Base-by-base conservation (phyloP, 2,113 vertebrate genomes). In the Chinchilla lanigera region DNA sequence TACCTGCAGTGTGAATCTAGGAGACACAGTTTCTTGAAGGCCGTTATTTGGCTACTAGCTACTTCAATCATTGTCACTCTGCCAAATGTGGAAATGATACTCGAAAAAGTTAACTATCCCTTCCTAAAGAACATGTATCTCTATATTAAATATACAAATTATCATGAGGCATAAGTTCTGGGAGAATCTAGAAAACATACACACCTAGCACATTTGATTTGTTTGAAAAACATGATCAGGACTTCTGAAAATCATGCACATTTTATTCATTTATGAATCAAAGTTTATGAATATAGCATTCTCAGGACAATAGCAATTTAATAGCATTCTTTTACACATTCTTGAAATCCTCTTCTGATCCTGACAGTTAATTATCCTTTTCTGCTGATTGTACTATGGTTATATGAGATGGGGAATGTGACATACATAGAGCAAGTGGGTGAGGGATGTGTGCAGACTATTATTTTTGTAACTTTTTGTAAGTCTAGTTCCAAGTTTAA, bases 201-300 rank as follows among this genome's bases (percentile, higher is more conserved):
- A 96, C 10, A 77, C 3, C 5, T 65, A 86, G 96, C 92, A 94
- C 97, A 97, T 96, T 92, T 84, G 7, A 30, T 93, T 95, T 96
- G 90, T 96, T 89, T 98, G 86, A 96, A 97, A 98, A 98, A 96
- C 22, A 89, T 80, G 56, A 96, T 47, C 81, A 75, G 95, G 89
- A 96, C 0, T 0, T 97, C 93, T 82, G 38, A 94, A 95, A 88
- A 96, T 96, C 80, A 97, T 89, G 94, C 95, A 92, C 80, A 90
- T 67, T 93, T 97, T 94, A 89, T 67, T 81, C 44, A 95, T 41
- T 92, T 80, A 9, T 94, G 94, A 80, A 67, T 58, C 26, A 80
- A 73, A 47, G 16, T 93, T 89, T 83, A 52, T 47, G 63, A 93
- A 63, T 69, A 75, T 86, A 78, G 65, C 47, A 86, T 81, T 92